Conservation (phyloP, 2,797 vertebrate genomes). For the Masticophis lateralis region DNA sequence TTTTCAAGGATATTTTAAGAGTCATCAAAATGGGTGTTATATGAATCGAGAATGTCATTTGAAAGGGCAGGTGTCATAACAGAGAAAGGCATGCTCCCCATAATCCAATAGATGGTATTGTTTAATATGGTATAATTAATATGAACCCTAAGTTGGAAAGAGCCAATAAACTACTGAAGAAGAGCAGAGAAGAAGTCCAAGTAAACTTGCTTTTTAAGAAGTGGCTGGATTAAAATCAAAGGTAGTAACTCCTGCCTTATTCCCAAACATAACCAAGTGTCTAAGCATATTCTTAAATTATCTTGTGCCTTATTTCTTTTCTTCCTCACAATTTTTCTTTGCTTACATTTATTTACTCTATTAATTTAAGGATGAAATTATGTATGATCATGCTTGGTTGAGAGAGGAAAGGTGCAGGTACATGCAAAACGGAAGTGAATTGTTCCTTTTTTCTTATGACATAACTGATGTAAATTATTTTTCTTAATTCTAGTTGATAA, state of each 20-base stretch:
- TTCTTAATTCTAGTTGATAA: neutral
- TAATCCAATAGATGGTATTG: neutral
- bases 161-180: neutral
- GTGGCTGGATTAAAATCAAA: neutral
- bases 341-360: neutral
- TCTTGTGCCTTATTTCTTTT: neutral
- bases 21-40: neutral
- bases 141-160: neutral
- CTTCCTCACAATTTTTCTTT: neutral
- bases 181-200: neutral
- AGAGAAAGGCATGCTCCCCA: neutral
- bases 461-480: neutral
- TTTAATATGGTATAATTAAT: neutral
- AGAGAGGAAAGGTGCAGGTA: neutral
- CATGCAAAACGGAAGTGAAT: neutral
- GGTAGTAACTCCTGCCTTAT: neutral
- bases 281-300: neutral
- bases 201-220: neutral
- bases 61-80: neutral
- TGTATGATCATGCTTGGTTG: neutral
- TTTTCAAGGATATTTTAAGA: neutral
- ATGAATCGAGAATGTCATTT: neutral
- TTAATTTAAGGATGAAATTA: neutral
- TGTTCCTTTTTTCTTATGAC: neutral
- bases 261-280: neutral